Conservation (phyloP, 2,113 vertebrate species). For the Hippocampus comes region DNA sequence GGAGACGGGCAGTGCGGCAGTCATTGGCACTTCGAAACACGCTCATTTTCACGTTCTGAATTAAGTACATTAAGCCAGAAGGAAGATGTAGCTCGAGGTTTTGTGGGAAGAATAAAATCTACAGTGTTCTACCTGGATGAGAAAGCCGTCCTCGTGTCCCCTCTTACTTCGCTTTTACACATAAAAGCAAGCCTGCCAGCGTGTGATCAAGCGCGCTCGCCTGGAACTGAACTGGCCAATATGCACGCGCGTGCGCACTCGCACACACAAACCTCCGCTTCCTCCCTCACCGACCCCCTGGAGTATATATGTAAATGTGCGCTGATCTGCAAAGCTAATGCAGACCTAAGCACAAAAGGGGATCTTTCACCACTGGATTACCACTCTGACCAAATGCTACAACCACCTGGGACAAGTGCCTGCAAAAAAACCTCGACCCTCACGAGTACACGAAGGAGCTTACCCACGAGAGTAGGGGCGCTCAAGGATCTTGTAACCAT, state of each 20-base stretch:
- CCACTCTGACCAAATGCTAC: conserved; percentile 22
- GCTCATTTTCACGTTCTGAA: conserved; percentile 25
- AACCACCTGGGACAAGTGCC: conserved; percentile 32
- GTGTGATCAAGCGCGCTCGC: conserved; percentile 20
- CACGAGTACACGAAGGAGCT: conserved; percentile 15
- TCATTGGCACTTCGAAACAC: conserved; percentile 16
- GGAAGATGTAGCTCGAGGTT: not conserved
- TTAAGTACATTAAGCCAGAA: conserved; percentile 13
- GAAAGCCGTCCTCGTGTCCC: conserved; percentile 35
- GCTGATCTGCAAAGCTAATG: conserved; percentile 56
- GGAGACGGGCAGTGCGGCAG: not conserved
- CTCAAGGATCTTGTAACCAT: conserved; percentile 27
- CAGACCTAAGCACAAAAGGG: conserved; percentile 72
- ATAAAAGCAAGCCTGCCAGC: not conserved
- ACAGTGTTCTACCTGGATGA: conserved; percentile 53
- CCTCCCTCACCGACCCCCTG: conserved; percentile 37
- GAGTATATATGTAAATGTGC: conserved; percentile 23
- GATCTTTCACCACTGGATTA: conserved; percentile 63
- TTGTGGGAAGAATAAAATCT: not conserved
- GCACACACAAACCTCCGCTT: conserved; percentile 38
- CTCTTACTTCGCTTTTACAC: conserved; percentile 9
- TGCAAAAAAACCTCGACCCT: conserved; percentile 12
- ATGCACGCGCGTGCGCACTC: conserved; percentile 43
- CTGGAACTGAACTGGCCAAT: conserved; percentile 42
- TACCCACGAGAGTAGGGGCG: conserved; percentile 25